Evolutionary conservation across 2,113 vertebrate species (phyloP), one percentile per base, ranked within the genome.

Genomic region (Lanius ludovicianus): DNA sequence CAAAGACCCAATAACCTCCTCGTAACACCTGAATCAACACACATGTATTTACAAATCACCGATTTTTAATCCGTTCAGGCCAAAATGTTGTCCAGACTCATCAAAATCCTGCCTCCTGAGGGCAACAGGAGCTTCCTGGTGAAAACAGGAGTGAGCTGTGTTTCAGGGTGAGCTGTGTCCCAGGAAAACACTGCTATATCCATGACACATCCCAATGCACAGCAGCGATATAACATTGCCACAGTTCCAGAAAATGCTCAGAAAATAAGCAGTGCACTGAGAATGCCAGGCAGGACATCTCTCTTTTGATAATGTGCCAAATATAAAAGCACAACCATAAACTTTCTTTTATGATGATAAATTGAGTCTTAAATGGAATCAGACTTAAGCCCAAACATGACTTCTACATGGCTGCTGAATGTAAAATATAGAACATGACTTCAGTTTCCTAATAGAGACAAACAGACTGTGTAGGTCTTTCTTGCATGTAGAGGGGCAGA

Each of bases 181-280:
- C 50, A 31, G 68, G n/a, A 88, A 69, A 59, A 18, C 12, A 23
- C 0, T 8, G 30, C 33, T 52, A 4, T 27, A 85, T 6, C 41
- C 33, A 50, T 47, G 75, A 33, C 28, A 84, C 1, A 1, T 28
- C 28, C 21, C 4, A 7, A 18, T 27, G 57, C 24, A 60, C 50
- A 44, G 7, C 59, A 89, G 13, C 0, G 0, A 39, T 23, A 15
- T 10, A 37, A 27, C 3, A 2, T 33, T 23, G n/a, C 19, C 4
- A 6, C 42, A 30, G n/a, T 16, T 53, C 27, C 50, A 76, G 68
- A 69, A 94, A 76, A 71, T 0, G 2, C n/a, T 84, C 25, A 30
- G 55, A 67, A 75, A 84, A 50, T 16, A 77, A 77, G 9, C 0
- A 0, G 9, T 37, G 35, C 44, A n/a, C 11, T 53, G 28, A 41